Conservation (phyloP, 2,797 vertebrate species). For the Sandelia bainsii region DNA sequence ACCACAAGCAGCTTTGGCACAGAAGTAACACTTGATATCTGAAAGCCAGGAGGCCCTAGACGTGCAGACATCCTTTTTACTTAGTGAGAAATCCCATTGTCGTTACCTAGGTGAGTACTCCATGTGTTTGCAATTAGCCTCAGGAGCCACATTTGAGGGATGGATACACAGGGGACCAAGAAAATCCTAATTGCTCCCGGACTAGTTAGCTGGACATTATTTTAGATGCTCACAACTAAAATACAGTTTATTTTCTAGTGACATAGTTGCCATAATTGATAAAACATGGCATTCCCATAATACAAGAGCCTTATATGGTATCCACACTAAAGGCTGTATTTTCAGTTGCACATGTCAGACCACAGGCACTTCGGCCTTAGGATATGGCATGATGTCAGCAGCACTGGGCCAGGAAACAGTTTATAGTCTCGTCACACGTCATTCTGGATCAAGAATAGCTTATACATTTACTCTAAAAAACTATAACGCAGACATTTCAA, state of each 20-base stretch:
- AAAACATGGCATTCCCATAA: slow-evolving; percentile 62
- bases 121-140: slow-evolving; percentile 63
- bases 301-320: slow-evolving; percentile 24
- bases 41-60: slow-evolving; percentile 38
- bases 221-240: slow-evolving; percentile 54
- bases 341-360: slow-evolving; percentile 65
- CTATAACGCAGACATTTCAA: slow-evolving; percentile 23
- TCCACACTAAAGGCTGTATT: slow-evolving; percentile 42
- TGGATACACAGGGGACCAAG: slow-evolving; percentile 16
- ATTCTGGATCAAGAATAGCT: slow-evolving; percentile 33
- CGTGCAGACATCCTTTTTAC: slow-evolving; percentile 52
- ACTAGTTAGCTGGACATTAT: slow-evolving; percentile 41
- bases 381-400: slow-evolving; percentile 78
- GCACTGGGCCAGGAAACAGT: slow-evolving; percentile 61
- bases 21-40: slow-evolving; percentile 37
- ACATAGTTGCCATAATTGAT: slow-evolving; percentile 58
- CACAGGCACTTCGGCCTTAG: slow-evolving; percentile 54
- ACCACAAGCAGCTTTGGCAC: slow-evolving; percentile 51
- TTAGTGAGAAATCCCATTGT: slow-evolving; percentile 38
- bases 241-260: slow-evolving; percentile 49
- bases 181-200: slow-evolving; percentile 31
- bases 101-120: slow-evolving; percentile 41
- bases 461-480: slow-evolving; percentile 53
- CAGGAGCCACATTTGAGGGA: slow-evolving; percentile 33
- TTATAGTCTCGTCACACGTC: slow-evolving; percentile 33